These are phyloP conservation scores for Zaprionus vittiger DNA, from an alignment of 1,140 invertebrate genomes.

Conservation along the genomic window DNA sequence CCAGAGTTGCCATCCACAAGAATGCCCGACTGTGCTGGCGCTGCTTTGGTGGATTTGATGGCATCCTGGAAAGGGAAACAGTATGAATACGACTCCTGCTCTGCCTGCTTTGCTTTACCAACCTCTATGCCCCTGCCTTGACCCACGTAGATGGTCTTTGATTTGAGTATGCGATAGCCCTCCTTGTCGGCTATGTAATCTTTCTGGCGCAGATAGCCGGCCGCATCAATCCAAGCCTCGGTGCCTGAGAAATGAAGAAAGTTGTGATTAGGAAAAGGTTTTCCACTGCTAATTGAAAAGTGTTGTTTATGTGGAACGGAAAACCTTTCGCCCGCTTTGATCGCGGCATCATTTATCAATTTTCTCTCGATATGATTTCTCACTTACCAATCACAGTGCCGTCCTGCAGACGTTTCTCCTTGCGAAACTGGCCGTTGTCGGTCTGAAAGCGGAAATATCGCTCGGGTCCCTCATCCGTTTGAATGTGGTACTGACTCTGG, in stretches of 20 bases:
- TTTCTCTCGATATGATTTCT: neutral
- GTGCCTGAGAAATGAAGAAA: slow-evolving; percentile 85
- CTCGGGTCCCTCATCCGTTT: slow-evolving; percentile 95
- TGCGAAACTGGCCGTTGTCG: slow-evolving; percentile 93
- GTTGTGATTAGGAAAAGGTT: neutral
- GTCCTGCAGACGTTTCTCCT: slow-evolving; percentile 93
- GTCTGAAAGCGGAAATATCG: slow-evolving; percentile 94
- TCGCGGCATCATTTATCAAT: neutral
- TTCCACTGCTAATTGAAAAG: neutral
- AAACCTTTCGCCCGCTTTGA: neutral
- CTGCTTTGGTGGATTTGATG: slow-evolving; percentile 89
- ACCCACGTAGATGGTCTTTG: slow-evolving; percentile 92
- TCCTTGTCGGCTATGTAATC: slow-evolving; percentile 94
- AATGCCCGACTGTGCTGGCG: slow-evolving; percentile 87
- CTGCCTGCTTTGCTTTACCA: slow-evolving; percentile 11
- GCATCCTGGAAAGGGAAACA: slow-evolving; percentile 85
- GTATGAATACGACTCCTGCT: neutral
- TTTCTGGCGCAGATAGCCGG: slow-evolving; percentile 91
- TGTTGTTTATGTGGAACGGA: neutral
- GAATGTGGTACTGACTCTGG: slow-evolving; percentile 92
- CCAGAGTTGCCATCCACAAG: slow-evolving; percentile 85
- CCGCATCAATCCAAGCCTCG: slow-evolving; percentile 93
- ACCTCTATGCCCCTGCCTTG: slow-evolving; percentile 87
- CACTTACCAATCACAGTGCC: slow-evolving; percentile 90
- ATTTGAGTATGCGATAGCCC: slow-evolving; percentile 92